phyloP scores from a whole-genome alignment of 1,140 invertebrate genomes.

The Aphidius gifuensis region DNA sequence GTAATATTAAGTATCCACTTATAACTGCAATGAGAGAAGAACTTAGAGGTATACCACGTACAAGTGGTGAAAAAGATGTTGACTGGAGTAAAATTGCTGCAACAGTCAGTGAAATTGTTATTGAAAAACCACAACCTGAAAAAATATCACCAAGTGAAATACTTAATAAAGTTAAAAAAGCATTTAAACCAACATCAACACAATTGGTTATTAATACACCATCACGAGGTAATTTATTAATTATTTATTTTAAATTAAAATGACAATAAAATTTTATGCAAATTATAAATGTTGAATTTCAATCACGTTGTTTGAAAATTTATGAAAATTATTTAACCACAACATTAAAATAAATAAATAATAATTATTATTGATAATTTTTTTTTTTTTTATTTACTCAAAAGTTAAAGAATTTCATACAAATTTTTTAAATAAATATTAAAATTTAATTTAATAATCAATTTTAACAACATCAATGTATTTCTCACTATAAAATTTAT shows the following conservation, averaged over 20 bases:
- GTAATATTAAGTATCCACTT: conserved; percentile 83
- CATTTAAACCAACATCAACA: conserved; percentile 62
- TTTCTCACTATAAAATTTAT: too few species aligned
- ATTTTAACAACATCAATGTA: too few species aligned
- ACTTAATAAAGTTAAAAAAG: conserved; percentile 60
- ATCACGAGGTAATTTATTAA: conserved; percentile 49
- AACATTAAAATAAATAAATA: too few species aligned
- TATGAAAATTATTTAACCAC: too few species aligned
- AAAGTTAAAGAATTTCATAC: too few species aligned
- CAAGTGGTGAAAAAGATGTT: conserved; percentile 77
- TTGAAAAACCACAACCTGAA: conserved; percentile 74
- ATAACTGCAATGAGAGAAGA: conserved; percentile 91
- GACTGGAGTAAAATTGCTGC: conserved; percentile 78
- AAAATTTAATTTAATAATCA: too few species aligned
- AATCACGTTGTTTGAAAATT: too few species aligned
- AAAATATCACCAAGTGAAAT: conserved; percentile 76
- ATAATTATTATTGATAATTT: too few species aligned
- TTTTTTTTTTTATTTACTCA: too few species aligned
- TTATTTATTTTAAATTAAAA: conserved; percentile 3
- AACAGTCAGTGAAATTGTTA: conserved; percentile 56
- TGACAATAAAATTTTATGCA: neutral
- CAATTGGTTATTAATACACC: conserved; percentile 54
- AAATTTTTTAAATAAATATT: too few species aligned
- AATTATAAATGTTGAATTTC: too few species aligned
- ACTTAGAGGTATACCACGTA: conserved; percentile 75